Percentiles rank a stretch among this genome's conserved stretches.
phyloP scores from a whole-genome alignment of 2,113 vertebrate species.

The Orthonyx spaldingii region DNA sequence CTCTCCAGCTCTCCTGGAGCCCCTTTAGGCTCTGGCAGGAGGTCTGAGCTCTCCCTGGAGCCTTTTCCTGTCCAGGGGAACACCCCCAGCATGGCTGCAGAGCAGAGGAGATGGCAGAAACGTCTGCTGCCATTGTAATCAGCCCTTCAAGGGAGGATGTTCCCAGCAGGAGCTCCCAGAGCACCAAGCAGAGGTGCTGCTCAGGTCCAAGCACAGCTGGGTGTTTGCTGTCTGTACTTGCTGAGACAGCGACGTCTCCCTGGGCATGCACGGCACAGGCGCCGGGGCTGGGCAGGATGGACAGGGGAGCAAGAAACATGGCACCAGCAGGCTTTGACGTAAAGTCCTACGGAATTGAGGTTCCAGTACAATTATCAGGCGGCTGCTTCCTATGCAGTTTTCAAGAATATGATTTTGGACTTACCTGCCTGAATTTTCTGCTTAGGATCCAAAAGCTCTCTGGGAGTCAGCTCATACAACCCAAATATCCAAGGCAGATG shows the following conservation, averaged over 20 bases:
- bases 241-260: not conserved
- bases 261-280: not conserved
- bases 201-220: not conserved
- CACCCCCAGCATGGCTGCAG: not conserved
- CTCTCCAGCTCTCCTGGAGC: not conserved
- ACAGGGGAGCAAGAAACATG: not conserved
- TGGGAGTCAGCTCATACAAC: not conserved
- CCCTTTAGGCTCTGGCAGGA: not conserved
- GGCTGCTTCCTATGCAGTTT: rapidly evolving
- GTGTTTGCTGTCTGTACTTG: not conserved
- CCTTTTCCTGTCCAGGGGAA: not conserved
- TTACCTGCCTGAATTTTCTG: not conserved
- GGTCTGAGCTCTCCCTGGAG: not conserved
- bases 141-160: rapidly evolving
- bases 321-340: not conserved
- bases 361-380: not conserved
- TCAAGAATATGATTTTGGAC: not conserved
- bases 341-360: not conserved
- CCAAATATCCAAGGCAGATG: not conserved
- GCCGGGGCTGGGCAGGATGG: rapidly evolving
- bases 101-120: not conserved
- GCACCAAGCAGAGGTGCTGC: not conserved
- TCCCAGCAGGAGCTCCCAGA: not conserved
- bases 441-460: not conserved
- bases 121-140: not conserved